phyloP scores from a whole-genome alignment of 2,113 vertebrate species.

The Polypterus bichir region DNA sequence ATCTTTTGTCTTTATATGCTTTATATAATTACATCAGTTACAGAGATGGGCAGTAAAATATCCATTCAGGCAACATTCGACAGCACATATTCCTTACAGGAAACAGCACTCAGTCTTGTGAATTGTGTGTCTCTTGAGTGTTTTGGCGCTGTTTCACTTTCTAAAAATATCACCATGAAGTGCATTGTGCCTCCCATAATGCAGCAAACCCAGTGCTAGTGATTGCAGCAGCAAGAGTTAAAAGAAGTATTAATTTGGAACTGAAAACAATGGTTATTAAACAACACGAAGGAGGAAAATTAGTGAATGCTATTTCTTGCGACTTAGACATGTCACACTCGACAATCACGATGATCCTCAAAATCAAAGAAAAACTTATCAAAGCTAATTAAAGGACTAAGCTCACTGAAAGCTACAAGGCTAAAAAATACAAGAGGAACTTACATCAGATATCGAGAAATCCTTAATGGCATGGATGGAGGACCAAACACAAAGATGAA shows the following conservation, averaged over 20 bases:
- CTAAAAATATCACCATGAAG: too few species aligned
- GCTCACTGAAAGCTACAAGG: slow-evolving; percentile 8
- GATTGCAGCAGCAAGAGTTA: too few species aligned
- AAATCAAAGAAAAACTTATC: slow-evolving; percentile 3
- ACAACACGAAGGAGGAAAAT: slow-evolving; percentile 9
- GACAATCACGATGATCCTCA: slow-evolving; percentile 11
- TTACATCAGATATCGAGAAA: slow-evolving; percentile 1
- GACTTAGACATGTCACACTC: slow-evolving; percentile 7
- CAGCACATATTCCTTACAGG: too few species aligned
- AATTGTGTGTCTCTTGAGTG: too few species aligned
- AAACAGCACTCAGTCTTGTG: too few species aligned
- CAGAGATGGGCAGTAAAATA: too few species aligned
- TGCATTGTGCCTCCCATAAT: too few species aligned
- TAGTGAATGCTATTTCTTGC: slow-evolving; percentile 1
- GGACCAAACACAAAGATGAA: slow-evolving; percentile 3
- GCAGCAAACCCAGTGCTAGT: too few species aligned
- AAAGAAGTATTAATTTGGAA: slow-evolving; percentile 7
- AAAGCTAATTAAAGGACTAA: slow-evolving; percentile 7
- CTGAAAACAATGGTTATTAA: slow-evolving; percentile 9
- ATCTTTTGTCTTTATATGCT: too few species aligned
- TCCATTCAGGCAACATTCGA: too few species aligned
- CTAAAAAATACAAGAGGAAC: neutral
- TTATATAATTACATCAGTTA: too few species aligned
- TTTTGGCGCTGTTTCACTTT: too few species aligned
- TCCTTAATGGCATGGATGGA: slow-evolving; percentile 3